Evolutionary conservation across 2,888 invertebrate genomes (phyloP).

Genomic region (Seladonia tumulorum): DNA sequence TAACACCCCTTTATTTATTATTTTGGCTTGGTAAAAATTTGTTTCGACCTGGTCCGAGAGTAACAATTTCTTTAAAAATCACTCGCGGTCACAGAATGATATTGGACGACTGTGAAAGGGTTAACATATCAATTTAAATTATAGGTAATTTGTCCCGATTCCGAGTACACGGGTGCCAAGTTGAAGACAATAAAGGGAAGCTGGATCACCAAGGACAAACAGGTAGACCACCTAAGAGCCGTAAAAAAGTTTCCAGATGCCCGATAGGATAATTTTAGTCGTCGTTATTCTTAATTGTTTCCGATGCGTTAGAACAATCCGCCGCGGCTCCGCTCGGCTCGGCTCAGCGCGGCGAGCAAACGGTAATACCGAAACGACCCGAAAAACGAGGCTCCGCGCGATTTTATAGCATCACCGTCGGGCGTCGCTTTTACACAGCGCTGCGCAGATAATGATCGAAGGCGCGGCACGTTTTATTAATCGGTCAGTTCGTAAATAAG

Average conservation of each 20-base stretch:
- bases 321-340: no score
- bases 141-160: no score
- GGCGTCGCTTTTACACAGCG: neutral
- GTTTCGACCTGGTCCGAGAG: no score
- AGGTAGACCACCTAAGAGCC: neutral
- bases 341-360: neutral
- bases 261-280: neutral
- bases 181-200: neutral
- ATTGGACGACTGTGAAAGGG: no score
- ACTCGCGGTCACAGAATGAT: no score
- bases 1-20: no score
- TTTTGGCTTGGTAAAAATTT: no score
- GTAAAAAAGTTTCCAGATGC: neutral
- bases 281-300: neutral
- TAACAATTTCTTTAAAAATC: no score
- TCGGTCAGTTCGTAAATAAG: constrained; percentile 78
- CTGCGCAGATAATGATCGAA: constrained; percentile 55
- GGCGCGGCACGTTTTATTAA: constrained; percentile 75
- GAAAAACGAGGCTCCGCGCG: neutral
- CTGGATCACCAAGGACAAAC: neutral
- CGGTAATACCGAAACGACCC: neutral
- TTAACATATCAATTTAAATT: no score
- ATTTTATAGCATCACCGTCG: neutral
- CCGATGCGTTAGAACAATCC: neutral
- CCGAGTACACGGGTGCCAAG: neutral